These are phyloP conservation scores for Stegana nigrithorax DNA, from an alignment of 2,888 invertebrate genomes.

Conservation along the genomic window DNA sequence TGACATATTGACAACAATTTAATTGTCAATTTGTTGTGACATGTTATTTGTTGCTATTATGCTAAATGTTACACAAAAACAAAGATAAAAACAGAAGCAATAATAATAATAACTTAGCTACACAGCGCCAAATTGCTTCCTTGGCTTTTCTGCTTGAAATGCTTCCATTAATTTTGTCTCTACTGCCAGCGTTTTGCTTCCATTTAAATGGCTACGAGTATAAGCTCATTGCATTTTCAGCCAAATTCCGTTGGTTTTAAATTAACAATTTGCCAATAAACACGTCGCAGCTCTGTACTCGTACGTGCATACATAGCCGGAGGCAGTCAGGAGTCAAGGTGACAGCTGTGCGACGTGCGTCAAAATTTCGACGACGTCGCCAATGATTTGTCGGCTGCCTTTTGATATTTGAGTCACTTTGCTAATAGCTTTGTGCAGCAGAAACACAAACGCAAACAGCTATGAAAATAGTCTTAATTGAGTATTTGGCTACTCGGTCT, in stretches of 20 bases:
- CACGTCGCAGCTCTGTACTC: too few species aligned
- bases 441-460: background rate
- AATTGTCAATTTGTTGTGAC: background rate
- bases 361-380: too few species aligned
- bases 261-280: conserved; percentile 5
- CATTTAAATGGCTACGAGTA: background rate
- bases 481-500: background rate
- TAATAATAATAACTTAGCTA: too few species aligned
- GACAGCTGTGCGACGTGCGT: too few species aligned
- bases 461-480: background rate
- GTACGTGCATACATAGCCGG: too few species aligned
- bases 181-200: background rate
- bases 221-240: background rate
- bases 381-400: conserved; percentile 17
- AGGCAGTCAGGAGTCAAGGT: too few species aligned
- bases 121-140: background rate
- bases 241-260: background rate
- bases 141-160: background rate
- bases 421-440: conserved; percentile 54
- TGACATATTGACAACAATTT: background rate
- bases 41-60: too few species aligned
- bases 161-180: background rate
- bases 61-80: background rate
- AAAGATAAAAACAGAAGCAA: too few species aligned
- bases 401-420: conserved; percentile 63